Evolutionary conservation across 2,888 invertebrate species (phyloP), one percentile per base, ranked within the genome.

Genomic region (Automeris io): DNA sequence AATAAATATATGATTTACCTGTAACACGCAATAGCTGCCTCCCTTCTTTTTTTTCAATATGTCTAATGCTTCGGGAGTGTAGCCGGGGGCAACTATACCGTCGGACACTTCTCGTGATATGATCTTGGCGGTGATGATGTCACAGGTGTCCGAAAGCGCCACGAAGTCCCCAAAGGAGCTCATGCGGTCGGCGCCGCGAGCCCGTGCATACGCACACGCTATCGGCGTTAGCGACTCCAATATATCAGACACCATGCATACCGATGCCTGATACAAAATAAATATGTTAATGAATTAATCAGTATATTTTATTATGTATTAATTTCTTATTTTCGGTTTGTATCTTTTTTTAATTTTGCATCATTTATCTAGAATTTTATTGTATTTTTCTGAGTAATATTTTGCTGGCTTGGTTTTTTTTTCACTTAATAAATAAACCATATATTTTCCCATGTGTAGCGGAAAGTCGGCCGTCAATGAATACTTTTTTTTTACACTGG

Each of bases 121-220:
- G 39, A 99, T 94, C 67, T 90, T 92, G 0, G 99, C 99, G 0
- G 99, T 99, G 43, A 91, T 67, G 34, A 89, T 90, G 78, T 99
- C 99, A 67, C 99, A 99, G 0, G 85, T 76, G 70, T 98, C 97
- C 0, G 98, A 98, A 0, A 99, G 75, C 0, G 98, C 97, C 22
- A 99, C 91, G 75, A 99, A 99, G 81, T 99, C 99, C 0, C 99
- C 99, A 78, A 99, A 99, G 0, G 98, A 98, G 5, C 98, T 98
- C 99, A 99, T 99, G 37, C 99, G 90, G 80, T 99, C 99, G 9
- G 98, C 98, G 35, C 99, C 98, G 67, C 99, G 90, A 0, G 99
- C 99, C 41, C 98, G 89, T 0, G 98, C 98, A 79, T 99, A 99
- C 0, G 99, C 98, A 9, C 90, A 89, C 0, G 97, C 97, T 7